These are phyloP conservation scores for Archivesica marissinica DNA, from an alignment of 1,140 invertebrate genomes.

Conservation along the genomic window DNA sequence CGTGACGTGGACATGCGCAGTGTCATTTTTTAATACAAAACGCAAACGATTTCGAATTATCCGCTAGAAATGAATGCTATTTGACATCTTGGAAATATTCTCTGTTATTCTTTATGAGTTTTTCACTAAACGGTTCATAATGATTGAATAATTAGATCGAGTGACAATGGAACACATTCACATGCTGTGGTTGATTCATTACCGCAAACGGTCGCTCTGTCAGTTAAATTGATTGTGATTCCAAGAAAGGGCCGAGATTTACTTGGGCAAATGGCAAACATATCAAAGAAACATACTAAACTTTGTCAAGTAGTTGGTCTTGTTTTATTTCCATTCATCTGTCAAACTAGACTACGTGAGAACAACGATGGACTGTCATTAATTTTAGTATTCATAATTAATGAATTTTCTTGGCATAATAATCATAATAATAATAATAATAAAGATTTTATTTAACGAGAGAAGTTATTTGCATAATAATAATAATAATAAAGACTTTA, in stretches of 20 bases:
- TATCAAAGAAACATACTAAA: not conserved
- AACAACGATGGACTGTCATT: too few relatives aligned
- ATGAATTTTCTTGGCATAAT: too few relatives aligned
- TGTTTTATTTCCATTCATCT: too few relatives aligned
- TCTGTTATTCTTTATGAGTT: conserved; percentile 62
- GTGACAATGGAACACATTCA: conserved; percentile 45
- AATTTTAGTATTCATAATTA: too few relatives aligned
- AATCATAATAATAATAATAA: too few relatives aligned
- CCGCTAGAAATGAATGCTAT: conserved; percentile 40
- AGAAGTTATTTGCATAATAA: too few relatives aligned
- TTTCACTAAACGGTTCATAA: conserved; percentile 63
- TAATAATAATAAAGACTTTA: too few relatives aligned
- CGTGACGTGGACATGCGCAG: conserved; percentile 55
- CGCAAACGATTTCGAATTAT: conserved; percentile 13
- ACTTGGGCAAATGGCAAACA: not conserved
- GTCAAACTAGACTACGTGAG: too few relatives aligned
- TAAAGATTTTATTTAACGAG: too few relatives aligned
- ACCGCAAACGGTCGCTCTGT: not conserved
- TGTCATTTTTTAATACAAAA: conserved; percentile 34
- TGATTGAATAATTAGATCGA: conserved; percentile 56
- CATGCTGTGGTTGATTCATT: conserved; percentile 36
- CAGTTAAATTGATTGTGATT: not conserved
- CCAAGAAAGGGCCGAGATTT: not conserved
- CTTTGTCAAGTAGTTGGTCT: not conserved
- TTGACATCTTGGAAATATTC: conserved; percentile 45